Evolutionary conservation across 2,888 invertebrate genomes (phyloP).

Genomic region (Drosophila melanosoma): DNA sequence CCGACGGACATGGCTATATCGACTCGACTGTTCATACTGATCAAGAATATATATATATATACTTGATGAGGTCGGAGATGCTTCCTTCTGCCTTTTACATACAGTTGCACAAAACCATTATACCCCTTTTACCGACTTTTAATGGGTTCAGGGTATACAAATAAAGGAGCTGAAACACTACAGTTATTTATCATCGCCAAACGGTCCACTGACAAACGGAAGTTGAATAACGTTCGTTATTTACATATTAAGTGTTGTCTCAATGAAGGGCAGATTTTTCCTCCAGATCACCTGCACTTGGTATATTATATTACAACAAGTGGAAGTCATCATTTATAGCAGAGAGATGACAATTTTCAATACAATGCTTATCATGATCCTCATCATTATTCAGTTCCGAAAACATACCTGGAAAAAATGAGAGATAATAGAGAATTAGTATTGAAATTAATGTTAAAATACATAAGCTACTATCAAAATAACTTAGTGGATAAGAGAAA

Average conservation of each 20-base stretch:
- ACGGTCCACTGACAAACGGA: conserved; percentile 32
- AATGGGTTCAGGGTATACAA: not conserved
- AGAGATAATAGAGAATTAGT: conserved; percentile 2
- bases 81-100: no score
- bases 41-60: no score
- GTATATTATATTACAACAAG: not conserved
- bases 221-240: conserved; percentile 30
- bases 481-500: not conserved
- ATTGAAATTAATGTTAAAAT: not conserved
- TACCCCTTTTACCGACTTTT: no score
- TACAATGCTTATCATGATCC: conserved; percentile 43
- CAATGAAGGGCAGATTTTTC: not conserved
- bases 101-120: no score
- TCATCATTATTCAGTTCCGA: not conserved
- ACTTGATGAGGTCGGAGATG: no score
- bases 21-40: no score
- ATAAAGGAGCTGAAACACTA: conserved; percentile 1
- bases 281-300: not conserved
- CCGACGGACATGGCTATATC: no score
- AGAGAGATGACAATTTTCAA: not conserved
- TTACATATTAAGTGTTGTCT: conserved; percentile 38
- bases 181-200: conserved; percentile 41
- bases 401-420: conserved; percentile 49
- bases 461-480: not conserved
- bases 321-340: not conserved